Evolutionary conservation across 2,797 vertebrate genomes (phyloP), one percentile per base, ranked within the genome.

Genomic region (Protonibea diacanthus): DNA sequence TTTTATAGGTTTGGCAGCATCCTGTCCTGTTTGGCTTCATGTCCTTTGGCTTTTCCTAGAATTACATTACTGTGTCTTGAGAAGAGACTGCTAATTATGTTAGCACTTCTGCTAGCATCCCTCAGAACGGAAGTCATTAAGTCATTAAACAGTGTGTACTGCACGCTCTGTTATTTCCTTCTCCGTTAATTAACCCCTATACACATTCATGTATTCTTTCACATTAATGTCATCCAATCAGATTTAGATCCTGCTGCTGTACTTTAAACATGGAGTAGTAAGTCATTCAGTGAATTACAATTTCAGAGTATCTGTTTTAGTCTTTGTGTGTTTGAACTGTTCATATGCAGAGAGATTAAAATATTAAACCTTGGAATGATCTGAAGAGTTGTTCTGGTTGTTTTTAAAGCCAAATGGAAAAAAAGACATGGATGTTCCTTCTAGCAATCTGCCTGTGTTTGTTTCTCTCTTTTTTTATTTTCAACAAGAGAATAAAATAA

Each of bases 111-210:
- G 67, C 86, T 89, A 86, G 87, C 82, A 82, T 91, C 87, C 82
- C 74, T 69, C 89, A 75, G 83, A 91, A 71, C 77, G 86, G 93
- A 94, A 94, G 85, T 74, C 78, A 91, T 95, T 87, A 91, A 75
- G 88, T 81, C 72, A 90, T 92, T 93, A 85, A 85, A 79, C 87
- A 53, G 69, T 42, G 66, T 83, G 80, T 51, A 53, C 62, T 4
- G 4, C 65, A 70, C 38, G 18, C 65, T 71, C 62, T 85, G 79
- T 83, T 71, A 74, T 86, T 93, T 90, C 74, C 70, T 58, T 75
- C 53, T 72, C 65, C 18, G 74, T 78, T 88, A 84, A 86, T 92
- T 87, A 87, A 85, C 70, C 65, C 67, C 45, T 82, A 58, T 71
- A 61, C 27, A 13, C 60, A 71, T 72, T 76, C 65, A 65, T 81